Conservation (phyloP, 2,113 vertebrate genomes). For the Kryptolebias marmoratus region DNA sequence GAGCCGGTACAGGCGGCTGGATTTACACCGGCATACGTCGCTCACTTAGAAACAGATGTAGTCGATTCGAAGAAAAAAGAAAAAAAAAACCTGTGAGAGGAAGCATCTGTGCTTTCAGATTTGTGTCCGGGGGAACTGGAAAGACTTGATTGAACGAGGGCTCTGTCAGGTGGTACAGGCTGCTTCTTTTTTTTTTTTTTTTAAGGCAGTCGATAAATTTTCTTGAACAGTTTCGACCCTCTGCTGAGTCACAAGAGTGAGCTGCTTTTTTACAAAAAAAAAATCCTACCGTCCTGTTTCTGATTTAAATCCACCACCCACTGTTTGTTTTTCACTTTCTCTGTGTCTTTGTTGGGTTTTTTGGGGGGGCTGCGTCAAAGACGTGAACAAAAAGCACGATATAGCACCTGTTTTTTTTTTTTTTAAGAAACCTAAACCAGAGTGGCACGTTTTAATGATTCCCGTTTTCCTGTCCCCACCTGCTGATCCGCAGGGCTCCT, state of each 20-base stretch:
- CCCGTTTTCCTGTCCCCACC: neutral
- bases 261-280: slow-evolving; percentile 2
- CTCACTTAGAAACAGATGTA: slow-evolving; percentile 6
- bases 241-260: slow-evolving; percentile 12
- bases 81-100: no score
- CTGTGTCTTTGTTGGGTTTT: neutral
- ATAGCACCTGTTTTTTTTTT: neutral
- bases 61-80: neutral
- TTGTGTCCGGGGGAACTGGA: neutral
- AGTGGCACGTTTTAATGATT: neutral
- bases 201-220: no score
- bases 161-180: neutral
- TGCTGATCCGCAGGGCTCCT: slow-evolving; percentile 3
- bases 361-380: neutral
- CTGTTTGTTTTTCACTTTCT: neutral
- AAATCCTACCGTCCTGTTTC: slow-evolving; percentile 11
- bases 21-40: neutral
- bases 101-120: neutral
- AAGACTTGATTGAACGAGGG: neutral
- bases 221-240: neutral
- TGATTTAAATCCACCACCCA: slow-evolving; percentile 18
- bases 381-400: neutral
- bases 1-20: neutral
- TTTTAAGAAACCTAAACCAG: neutral
- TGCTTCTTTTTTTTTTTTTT: neutral